Evolutionary conservation across 1,140 invertebrate genomes (phyloP).

Genomic region (Eumaeus atala): DNA sequence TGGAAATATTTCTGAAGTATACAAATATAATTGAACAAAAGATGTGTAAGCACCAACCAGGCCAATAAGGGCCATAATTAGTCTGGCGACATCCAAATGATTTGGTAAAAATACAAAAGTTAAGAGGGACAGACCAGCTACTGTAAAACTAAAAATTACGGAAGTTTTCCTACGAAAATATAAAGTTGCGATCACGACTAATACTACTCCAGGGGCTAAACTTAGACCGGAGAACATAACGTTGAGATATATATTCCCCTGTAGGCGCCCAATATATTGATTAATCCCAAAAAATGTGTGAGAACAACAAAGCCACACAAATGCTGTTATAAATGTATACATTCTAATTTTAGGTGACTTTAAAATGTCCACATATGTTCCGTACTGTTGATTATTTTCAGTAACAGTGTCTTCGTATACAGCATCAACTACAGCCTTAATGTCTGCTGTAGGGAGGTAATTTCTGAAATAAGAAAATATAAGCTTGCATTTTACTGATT

Average conservation of each 20-base stretch:
- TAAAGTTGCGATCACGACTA: conserved; percentile 78
- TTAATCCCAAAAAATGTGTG: conserved; percentile 83
- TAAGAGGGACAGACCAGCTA: conserved; percentile 42
- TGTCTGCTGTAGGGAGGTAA: conserved; percentile 67
- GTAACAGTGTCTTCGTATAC: conserved; percentile 34
- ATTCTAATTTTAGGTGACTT: conserved; percentile 81
- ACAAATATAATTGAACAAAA: conserved; percentile 78
- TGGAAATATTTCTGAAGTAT: conserved; percentile 80
- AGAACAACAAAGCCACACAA: conserved; percentile 81
- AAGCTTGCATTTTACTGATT: no score
- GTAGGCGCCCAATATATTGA: conserved; percentile 81
- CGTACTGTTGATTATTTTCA: conserved; percentile 37
- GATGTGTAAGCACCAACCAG: conserved; percentile 76
- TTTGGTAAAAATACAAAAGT: conserved; percentile 44
- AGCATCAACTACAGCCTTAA: conserved; percentile 65
- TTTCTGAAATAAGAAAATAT: conserved; percentile 56
- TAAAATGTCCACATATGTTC: conserved; percentile 74
- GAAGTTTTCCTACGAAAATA: conserved; percentile 75
- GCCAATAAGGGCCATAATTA: conserved; percentile 76
- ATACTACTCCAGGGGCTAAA: conserved; percentile 78
- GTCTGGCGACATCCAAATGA: conserved; percentile 22
- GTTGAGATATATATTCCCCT: conserved; percentile 83
- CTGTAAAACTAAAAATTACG: conserved; percentile 37
- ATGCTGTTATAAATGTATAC: conserved; percentile 80
- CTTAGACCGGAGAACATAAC: conserved; percentile 77